Percentiles rank a stretch among this genome's conserved stretches.
Conservation (phyloP, 2,113 vertebrate genomes). For the Haemorhous mexicanus region DNA sequence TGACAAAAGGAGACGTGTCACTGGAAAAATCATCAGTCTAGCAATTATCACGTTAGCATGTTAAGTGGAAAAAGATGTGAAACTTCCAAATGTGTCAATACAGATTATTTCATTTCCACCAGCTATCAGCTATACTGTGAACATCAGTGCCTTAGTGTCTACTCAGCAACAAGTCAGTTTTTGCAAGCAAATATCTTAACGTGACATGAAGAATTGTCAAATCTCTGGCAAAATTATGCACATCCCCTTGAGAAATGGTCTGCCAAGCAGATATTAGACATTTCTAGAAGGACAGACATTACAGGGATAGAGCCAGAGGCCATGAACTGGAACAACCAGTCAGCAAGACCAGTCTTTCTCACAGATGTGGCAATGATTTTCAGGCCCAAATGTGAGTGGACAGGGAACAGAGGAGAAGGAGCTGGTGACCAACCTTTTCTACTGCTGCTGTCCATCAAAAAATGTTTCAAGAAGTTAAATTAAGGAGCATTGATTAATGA, state of each 20-base stretch:
- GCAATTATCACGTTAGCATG: slow-evolving; percentile 84
- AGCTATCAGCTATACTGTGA: slow-evolving; percentile 77
- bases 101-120: slow-evolving; percentile 81
- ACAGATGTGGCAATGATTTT: neutral
- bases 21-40: slow-evolving; percentile 82
- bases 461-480: neutral
- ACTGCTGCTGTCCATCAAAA: neutral
- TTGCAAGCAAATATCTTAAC: slow-evolving; percentile 41
- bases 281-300: neutral
- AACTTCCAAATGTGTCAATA: slow-evolving; percentile 82
- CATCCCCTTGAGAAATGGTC: neutral
- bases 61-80: slow-evolving; percentile 82
- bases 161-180: slow-evolving; percentile 45
- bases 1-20: slow-evolving; percentile 81
- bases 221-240: neutral
- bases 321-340: neutral
- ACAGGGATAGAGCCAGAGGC: neutral
- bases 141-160: slow-evolving; percentile 63
- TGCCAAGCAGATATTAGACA: neutral
- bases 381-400: neutral
- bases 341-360: neutral
- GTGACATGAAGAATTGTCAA: neutral
- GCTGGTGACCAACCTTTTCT: neutral
- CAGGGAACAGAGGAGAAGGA: neutral
- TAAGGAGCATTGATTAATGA: neutral